Evolutionary conservation across 2,797 vertebrate species (phyloP).

Genomic region (Ceyx erithaca): DNA sequence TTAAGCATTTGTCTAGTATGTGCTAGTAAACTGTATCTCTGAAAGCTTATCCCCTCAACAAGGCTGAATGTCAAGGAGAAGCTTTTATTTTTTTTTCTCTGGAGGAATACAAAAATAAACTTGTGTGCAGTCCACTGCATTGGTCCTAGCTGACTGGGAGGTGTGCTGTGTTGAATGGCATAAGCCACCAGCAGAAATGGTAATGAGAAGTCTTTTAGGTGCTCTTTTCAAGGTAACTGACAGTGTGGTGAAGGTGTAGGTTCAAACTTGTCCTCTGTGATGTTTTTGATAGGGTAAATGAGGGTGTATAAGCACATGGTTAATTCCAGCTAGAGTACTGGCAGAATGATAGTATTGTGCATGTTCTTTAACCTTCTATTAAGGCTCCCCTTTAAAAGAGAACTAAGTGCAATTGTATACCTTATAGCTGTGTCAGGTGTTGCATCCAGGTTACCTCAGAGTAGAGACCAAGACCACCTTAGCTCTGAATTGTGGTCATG

Average conservation of each 20-base stretch:
- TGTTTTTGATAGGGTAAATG: not conserved
- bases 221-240: not conserved
- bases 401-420: slow-evolving; percentile 42
- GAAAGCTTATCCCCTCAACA: not conserved
- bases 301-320: not conserved
- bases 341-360: slow-evolving; percentile 6
- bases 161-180: not conserved
- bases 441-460: not conserved
- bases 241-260: not conserved
- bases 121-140: not conserved
- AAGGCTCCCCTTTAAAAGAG: slow-evolving; percentile 49
- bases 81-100: not conserved
- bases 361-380: slow-evolving; percentile 47
- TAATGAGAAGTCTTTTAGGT: not conserved
- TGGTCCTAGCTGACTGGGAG: not conserved
- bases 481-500: not conserved
- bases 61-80: not conserved
- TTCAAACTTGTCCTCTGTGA: not conserved
- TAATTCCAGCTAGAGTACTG: not conserved
- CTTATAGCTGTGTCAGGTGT: not conserved
- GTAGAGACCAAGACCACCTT: not conserved
- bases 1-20: not conserved
- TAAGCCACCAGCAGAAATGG: not conserved
- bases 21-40: not conserved
- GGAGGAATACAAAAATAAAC: not conserved